A percentile compares a stretch with the other conserved stretches of the same genome.
Evolutionary conservation across 2,888 invertebrate genomes (phyloP).

Genomic region (Latrodectus hesperus): DNA sequence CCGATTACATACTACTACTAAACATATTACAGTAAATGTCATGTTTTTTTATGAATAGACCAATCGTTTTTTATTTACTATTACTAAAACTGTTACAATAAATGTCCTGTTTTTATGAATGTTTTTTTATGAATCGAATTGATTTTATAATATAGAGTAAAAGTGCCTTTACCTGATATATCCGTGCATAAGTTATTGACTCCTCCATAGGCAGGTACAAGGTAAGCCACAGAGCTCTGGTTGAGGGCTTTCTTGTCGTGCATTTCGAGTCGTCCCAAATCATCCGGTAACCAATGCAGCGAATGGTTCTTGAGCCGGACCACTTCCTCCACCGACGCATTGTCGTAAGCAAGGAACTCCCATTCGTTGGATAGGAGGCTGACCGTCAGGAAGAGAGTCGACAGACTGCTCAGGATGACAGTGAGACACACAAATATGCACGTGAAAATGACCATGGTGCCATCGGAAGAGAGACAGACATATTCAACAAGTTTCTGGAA

Average conservation of each 20-base stretch:
- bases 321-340: slow-evolving; percentile 76
- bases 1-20: too few relatives aligned
- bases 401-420: slow-evolving; percentile 78
- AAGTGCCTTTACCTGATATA: slow-evolving; percentile 81
- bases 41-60: too few relatives aligned
- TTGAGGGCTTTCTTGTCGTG: not conserved
- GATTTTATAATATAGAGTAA: not conserved
- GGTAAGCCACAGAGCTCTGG: slow-evolving; percentile 76
- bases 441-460: slow-evolving; percentile 60
- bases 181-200: slow-evolving; percentile 92
- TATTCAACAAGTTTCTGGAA: not conserved
- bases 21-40: too few relatives aligned
- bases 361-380: slow-evolving; percentile 93
- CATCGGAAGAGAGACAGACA: not conserved
- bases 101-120: not conserved
- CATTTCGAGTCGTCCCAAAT: slow-evolving; percentile 38
- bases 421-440: slow-evolving; percentile 78
- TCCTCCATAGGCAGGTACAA: slow-evolving; percentile 92
- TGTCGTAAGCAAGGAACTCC: slow-evolving; percentile 90
- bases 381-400: slow-evolving; percentile 75
- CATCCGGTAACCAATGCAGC: slow-evolving; percentile 26
- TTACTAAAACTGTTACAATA: too few relatives aligned
- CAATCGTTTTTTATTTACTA: too few relatives aligned
- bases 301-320: slow-evolving; percentile 40
- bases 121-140: not conserved